Conservation (phyloP, 2,113 vertebrate genomes). For the Indicator indicator region DNA sequence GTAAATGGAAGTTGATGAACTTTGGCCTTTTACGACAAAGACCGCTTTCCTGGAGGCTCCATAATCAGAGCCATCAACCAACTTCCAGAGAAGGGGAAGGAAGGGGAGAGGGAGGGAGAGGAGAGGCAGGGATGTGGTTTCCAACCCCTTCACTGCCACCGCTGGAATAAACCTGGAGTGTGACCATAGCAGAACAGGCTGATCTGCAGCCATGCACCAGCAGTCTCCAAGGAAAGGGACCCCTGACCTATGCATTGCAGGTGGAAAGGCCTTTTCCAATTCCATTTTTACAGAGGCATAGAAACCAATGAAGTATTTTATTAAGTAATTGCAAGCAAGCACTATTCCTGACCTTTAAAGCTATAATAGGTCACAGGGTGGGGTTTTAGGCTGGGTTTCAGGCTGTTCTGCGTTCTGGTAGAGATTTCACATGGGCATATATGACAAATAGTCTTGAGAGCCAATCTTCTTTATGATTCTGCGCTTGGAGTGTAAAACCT, state of each 20-base stretch:
- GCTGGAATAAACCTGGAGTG: neutral
- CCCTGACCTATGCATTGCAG: neutral
- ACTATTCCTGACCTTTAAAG: neutral
- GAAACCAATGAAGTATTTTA: constrained; percentile 21
- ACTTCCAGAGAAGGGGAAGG: neutral
- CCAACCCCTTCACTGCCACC: neutral
- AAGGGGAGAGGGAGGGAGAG: neutral
- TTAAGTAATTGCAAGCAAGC: constrained; percentile 9
- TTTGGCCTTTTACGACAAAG: constrained; percentile 65
- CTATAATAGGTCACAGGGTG: neutral
- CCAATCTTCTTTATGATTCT: neutral
- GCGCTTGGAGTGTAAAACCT: constrained; percentile 26
- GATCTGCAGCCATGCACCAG: neutral
- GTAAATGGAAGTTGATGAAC: constrained; percentile 64
- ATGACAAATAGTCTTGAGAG: neutral
- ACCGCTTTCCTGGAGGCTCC: neutral
- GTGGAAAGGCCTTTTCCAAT: neutral
- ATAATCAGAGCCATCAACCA: neutral
- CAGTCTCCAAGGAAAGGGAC: neutral
- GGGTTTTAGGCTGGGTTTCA: neutral
- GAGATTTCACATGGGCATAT: neutral
- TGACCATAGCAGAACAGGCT: neutral
- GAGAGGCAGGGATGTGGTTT: neutral
- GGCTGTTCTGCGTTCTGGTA: neutral
- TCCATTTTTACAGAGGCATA: neutral